Conservation (phyloP, 2,113 vertebrate species). For the Monopterus albus region DNA sequence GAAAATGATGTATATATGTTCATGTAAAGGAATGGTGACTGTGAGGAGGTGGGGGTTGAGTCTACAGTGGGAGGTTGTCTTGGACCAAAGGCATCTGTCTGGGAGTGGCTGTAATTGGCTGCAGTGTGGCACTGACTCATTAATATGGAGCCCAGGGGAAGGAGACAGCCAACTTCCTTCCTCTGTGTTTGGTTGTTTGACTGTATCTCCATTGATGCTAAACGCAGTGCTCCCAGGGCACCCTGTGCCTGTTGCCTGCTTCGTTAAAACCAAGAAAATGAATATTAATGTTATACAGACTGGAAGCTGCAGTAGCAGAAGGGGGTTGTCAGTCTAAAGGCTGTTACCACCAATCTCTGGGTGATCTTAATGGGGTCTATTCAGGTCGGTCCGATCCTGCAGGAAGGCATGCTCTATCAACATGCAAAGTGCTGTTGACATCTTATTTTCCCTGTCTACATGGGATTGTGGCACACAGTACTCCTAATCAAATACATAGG, state of each 20-base stretch:
- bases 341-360: constrained; percentile 45
- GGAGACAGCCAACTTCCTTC: constrained; percentile 78
- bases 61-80: constrained; percentile 67
- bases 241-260: constrained; percentile 73
- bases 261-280: constrained; percentile 81
- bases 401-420: constrained; percentile 42
- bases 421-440: constrained; percentile 43
- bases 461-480: background rate
- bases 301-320: constrained; percentile 50
- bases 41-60: constrained; percentile 28
- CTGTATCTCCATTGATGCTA: constrained; percentile 82
- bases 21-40: constrained; percentile 48
- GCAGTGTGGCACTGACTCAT: constrained; percentile 77
- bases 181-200: constrained; percentile 82
- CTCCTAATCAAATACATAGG: constrained; percentile 4
- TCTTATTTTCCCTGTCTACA: constrained; percentile 45
- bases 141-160: constrained; percentile 84
- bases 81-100: constrained; percentile 80
- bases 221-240: constrained; percentile 70
- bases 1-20: constrained; percentile 61
- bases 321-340: constrained; percentile 59
- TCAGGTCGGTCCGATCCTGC: constrained; percentile 29
- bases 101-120: constrained; percentile 83
- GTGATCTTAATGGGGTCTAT: constrained; percentile 57
- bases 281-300: constrained; percentile 78